These are phyloP conservation scores for Cyanistes caeruleus DNA, from an alignment of 2,113 vertebrate species.

Conservation along the genomic window DNA sequence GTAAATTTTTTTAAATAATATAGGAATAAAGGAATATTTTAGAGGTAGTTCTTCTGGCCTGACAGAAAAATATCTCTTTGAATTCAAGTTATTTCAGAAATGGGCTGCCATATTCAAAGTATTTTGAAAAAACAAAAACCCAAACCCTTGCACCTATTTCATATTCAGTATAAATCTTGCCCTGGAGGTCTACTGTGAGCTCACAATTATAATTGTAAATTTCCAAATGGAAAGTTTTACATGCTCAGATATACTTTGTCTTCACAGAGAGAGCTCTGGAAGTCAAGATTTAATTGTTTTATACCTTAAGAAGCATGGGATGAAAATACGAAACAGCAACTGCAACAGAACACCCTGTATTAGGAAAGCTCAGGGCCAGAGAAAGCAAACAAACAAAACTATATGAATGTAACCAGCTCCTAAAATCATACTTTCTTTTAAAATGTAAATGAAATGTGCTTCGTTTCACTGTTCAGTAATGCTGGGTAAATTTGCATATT, in stretches of 20 bases:
- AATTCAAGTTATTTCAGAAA: not conserved
- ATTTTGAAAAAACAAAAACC: not conserved
- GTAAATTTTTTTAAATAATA: not conserved
- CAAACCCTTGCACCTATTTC: not conserved
- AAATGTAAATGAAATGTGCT: conserved; percentile 60
- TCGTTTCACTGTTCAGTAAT: conserved; percentile 5
- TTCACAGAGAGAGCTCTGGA: not conserved
- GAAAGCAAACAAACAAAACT: not conserved
- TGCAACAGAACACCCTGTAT: not conserved
- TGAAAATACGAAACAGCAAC: not conserved
- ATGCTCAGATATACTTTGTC: not conserved
- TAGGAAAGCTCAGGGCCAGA: not conserved
- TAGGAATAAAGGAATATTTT: not conserved
- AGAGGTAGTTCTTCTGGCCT: not conserved
- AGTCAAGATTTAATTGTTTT: conserved; percentile 34
- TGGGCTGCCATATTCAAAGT: not conserved
- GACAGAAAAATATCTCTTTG: not conserved
- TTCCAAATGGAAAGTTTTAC: conserved; percentile 27
- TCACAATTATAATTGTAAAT: conserved; percentile 56
- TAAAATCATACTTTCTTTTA: not conserved
- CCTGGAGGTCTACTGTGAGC: not conserved
- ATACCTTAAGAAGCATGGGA: not conserved
- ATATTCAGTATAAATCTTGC: conserved; percentile 36
- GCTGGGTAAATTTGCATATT: conserved; percentile 60
- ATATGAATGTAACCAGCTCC: not conserved